phyloP scores from a whole-genome alignment of 2,113 vertebrate genomes.

The Oenanthe oenanthe region DNA sequence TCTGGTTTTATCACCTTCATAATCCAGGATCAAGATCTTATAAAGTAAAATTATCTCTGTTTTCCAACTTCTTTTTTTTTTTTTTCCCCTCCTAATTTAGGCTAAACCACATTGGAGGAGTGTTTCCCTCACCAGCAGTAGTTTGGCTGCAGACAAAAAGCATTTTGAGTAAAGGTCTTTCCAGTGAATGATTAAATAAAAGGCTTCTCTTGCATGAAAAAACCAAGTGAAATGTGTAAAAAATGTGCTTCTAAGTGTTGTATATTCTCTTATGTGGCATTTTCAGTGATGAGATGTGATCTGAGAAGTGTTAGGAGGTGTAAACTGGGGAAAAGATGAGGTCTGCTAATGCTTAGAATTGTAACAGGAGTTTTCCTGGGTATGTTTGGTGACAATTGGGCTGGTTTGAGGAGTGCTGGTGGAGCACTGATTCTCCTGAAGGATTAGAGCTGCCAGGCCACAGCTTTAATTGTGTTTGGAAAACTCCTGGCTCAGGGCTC shows the following conservation, averaged over 20 bases:
- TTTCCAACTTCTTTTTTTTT: neutral
- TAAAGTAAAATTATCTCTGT: neutral
- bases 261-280: neutral
- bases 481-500: neutral
- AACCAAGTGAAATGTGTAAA: neutral
- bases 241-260: neutral
- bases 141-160: neutral
- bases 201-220: neutral
- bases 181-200: neutral
- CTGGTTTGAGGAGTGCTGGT: neutral
- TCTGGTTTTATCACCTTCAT: neutral
- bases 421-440: neutral
- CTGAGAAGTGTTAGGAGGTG: neutral
- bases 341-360: neutral
- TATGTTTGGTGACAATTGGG: neutral
- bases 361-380: neutral
- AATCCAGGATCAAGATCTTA: neutral
- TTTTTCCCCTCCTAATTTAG: neutral
- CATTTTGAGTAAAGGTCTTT: neutral
- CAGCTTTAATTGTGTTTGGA: neutral
- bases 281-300: neutral
- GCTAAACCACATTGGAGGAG: neutral
- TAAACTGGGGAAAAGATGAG: neutral
- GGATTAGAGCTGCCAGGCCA: neutral
- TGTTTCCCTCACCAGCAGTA: neutral